Conservation (phyloP, 2,888 invertebrate species). For the Ceratothoa steindachneri region DNA sequence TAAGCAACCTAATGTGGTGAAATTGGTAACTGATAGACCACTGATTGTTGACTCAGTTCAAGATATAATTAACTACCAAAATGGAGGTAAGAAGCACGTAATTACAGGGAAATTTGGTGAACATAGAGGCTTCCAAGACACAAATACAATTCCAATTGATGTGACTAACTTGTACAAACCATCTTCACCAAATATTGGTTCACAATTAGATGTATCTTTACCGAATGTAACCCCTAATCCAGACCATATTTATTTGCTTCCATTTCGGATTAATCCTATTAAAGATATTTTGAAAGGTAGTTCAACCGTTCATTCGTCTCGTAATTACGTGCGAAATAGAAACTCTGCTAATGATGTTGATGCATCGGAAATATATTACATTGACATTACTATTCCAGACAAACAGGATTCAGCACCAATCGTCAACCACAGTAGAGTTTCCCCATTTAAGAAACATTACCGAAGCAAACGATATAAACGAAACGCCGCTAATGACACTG, state of each 20-base stretch:
- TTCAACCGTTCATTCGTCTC: not conserved
- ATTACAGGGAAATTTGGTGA: not conserved
- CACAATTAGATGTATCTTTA: not conserved
- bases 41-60: slow-evolving; percentile 1
- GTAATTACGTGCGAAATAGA: not conserved
- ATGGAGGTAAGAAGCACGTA: not conserved
- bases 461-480: slow-evolving; percentile 1
- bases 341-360: not conserved
- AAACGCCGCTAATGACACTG: not conserved
- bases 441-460: slow-evolving; percentile 16
- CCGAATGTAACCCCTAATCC: not conserved
- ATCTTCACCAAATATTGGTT: not conserved
- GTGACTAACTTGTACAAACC: not conserved
- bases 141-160: not conserved
- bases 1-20: not conserved
- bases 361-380: slow-evolving; percentile 30
- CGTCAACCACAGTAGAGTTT: slow-evolving; percentile 10
- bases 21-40: slow-evolving; percentile 8
- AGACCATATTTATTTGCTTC: slow-evolving; percentile 3
- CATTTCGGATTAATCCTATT: not conserved
- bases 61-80: not conserved
- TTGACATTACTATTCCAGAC: slow-evolving; percentile 47
- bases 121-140: not conserved
- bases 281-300: not conserved
- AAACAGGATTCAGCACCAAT: slow-evolving; percentile 17